Base-by-base conservation (phyloP, 2,888 invertebrate genomes). In the Amphipyra berbera region DNA sequence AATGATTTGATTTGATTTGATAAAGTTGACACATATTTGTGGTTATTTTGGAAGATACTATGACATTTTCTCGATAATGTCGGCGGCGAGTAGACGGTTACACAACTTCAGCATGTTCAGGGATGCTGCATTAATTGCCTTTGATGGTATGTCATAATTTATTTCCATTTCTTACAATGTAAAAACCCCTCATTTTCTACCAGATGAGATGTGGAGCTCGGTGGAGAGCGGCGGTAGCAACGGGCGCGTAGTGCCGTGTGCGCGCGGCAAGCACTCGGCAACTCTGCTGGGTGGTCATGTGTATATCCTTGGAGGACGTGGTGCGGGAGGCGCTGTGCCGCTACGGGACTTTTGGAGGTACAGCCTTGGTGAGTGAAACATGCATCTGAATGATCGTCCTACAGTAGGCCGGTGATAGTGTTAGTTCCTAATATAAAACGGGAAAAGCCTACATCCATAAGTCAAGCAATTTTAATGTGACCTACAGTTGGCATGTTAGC, bases 311-410 rank as follows among this genome's bases (percentile, higher is more conserved):
- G 98, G 98, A 12, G 98, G 98, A n/a, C 95, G 97, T 49, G 97
- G 97, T 86, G 97, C 97, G 15, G 97, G 97, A 86, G 96, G 98
- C 35, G 96, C 97, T 82, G 95, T 97, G 76, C 97, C 98, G 4
- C 96, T 98, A 64, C 96, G 97, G 87, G 98, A 98, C 92, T 96
- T 98, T 85, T 98, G 98, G 98, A 96, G 96, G 81, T 97, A 97
- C 84, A 96, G 96, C 80, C 95, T 98, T 48, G 96, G 97, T 97
- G 82, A 95, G 87, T 78, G 6, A 5, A 2, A 30, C 10, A 0
- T 10, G 12, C 37, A 21, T 30, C 7, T 30, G 30, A 30, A 30
- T 4, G 0, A 30, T 30, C 21, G 21, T 21, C 21, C 21, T 21
- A 21, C 21, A n/a, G n/a, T n/a, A n/a, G n/a, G n/a, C n/a, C n/a